These are phyloP conservation scores for Verasper variegatus DNA, from an alignment of 2,113 vertebrate species.

Conservation along the genomic window DNA sequence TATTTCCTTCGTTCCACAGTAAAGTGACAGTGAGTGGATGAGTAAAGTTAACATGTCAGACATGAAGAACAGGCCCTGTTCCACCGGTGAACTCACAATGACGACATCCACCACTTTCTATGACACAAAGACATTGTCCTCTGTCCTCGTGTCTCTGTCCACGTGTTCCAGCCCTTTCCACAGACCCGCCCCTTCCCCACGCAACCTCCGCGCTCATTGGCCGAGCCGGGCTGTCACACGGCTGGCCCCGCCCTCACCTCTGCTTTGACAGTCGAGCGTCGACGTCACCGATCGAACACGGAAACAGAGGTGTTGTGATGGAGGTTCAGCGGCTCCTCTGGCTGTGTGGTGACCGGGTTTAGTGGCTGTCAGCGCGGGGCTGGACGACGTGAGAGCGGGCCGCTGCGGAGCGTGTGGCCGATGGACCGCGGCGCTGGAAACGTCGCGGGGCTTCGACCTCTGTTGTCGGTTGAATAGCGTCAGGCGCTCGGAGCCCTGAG, in stretches of 20 bases:
- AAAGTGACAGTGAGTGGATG: too few relatives aligned
- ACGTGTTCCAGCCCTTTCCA: slow-evolving; percentile 81
- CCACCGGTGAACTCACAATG: not conserved
- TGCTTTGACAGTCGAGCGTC: slow-evolving; percentile 29
- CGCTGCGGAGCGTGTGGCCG: not conserved
- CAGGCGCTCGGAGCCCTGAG: slow-evolving; percentile 14
- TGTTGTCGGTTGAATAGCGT: slow-evolving; percentile 48
- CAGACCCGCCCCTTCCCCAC: slow-evolving; percentile 30
- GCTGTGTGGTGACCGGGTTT: not conserved
- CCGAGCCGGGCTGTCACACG: slow-evolving; percentile 37
- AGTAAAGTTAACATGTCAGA: too few relatives aligned
- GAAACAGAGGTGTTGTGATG: slow-evolving; percentile 27
- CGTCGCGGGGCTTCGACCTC: slow-evolving; percentile 58
- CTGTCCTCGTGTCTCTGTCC: slow-evolving; percentile 65
- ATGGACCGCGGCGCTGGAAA: slow-evolving; percentile 43
- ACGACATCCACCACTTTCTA: slow-evolving; percentile 66
- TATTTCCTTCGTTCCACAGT: too few relatives aligned
- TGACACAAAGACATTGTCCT: slow-evolving; percentile 60
- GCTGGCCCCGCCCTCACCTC: not conserved
- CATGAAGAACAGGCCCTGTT: too few relatives aligned
- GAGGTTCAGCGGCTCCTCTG: not conserved
- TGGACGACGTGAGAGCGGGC: not conserved
- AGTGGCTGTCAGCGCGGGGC: not conserved
- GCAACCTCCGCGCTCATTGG: slow-evolving; percentile 56
- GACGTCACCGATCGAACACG: slow-evolving; percentile 66